A percentile compares a stretch with the other conserved stretches of the same genome.
Evolutionary conservation across 2,113 vertebrate species (phyloP).

Genomic region (Platysteira castanea): DNA sequence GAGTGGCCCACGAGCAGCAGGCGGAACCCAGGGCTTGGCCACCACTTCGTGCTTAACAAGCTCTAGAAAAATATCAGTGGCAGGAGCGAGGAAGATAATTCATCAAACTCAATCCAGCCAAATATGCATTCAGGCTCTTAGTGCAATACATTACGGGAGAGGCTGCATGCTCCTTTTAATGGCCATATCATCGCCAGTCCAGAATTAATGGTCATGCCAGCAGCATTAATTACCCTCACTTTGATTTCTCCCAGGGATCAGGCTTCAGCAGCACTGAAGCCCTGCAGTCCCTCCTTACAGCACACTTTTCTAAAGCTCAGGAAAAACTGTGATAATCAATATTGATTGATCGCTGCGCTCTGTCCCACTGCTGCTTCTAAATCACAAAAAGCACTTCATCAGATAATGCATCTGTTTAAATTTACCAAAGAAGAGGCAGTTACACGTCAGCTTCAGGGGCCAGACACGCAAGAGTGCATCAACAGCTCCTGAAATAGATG

Average conservation of each 20-base stretch:
- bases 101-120: neutral
- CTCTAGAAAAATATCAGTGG: neutral
- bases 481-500: neutral
- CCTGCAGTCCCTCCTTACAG: neutral
- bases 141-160: neutral
- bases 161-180: neutral
- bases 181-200: neutral
- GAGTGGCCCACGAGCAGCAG: neutral
- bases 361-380: neutral
- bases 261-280: neutral
- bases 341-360: neutral
- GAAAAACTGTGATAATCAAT: conserved; percentile 46
- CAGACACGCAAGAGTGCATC: neutral
- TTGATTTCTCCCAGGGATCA: conserved; percentile 5
- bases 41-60: neutral
- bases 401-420: conserved; percentile 19
- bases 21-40: neutral
- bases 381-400: conserved; percentile 17
- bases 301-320: neutral
- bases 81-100: neutral
- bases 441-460: neutral
- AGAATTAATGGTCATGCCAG: conserved; percentile 11
- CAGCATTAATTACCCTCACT: conserved; percentile 15
- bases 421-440: neutral
- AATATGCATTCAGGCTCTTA: neutral